Percentiles rank a stretch among this genome's conserved stretches.
Evolutionary conservation across 2,797 vertebrate species (phyloP).

Genomic region (Pseudochirops cupreus): DNA sequence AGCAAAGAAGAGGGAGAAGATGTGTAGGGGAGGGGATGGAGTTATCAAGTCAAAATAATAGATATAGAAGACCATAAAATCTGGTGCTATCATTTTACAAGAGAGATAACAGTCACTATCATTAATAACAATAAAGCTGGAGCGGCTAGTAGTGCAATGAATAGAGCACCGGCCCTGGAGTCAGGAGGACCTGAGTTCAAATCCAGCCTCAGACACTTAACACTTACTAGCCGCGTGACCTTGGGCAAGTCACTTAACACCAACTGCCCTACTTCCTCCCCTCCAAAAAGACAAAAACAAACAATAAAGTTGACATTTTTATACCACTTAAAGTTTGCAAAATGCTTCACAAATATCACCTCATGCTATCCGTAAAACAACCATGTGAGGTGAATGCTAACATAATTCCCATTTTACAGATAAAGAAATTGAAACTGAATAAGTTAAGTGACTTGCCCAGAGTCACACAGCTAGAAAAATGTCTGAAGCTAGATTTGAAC

Average conservation of each 20-base stretch:
- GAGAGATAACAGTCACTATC: conserved; percentile 5
- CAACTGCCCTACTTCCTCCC: too few species aligned
- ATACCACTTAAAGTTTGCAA: neutral
- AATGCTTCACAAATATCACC: neutral
- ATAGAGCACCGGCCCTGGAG: too few species aligned
- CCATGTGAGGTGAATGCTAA: neutral
- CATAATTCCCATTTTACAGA: neutral
- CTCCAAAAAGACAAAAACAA: too few species aligned
- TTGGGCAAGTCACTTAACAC: too few species aligned
- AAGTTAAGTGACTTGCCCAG: neutral
- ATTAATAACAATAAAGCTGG: neutral
- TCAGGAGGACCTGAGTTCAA: too few species aligned
- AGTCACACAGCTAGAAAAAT: neutral
- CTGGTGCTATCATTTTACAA: neutral
- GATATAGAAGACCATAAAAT: neutral
- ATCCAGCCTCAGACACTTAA: too few species aligned
- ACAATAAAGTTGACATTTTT: neutral
- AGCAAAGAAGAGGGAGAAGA: conserved; percentile 7
- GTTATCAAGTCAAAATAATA: neutral
- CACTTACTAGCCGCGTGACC: too few species aligned
- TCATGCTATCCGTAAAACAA: neutral
- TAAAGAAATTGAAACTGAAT: neutral
- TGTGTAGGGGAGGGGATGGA: neutral
- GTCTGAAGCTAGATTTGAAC: neutral
- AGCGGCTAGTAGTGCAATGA: too few species aligned